Evolutionary conservation across 2,113 vertebrate genomes (phyloP), one percentile per base, ranked within the genome.

Genomic region (Grammomys dolichurus): DNA sequence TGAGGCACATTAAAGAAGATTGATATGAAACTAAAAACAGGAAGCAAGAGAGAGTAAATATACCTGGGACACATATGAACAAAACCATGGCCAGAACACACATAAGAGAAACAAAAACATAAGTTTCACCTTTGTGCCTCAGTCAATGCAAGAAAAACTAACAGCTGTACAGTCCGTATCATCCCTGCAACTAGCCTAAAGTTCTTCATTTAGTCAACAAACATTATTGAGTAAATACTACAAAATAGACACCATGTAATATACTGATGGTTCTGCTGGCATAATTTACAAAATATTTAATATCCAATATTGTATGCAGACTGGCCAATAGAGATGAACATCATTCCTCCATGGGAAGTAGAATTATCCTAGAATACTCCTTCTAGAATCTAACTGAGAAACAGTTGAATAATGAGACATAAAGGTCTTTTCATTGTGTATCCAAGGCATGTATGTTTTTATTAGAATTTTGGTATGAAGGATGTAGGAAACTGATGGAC

Each of bases 331-430:
- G 88, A 89, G 88, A 93, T 88, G 56, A 88, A 88, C 24, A 17
- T 11, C 28, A 89, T 36, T 33, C 13, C 24, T 77, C 81, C 28
- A 69, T 5, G 63, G 1, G 36, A 17, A 63, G 6, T 51, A 77
- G 4, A 33, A 0, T 43, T 89, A 81, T 72, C 46, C 36, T 65
- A 31, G 10, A 78, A 69, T 31, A n/a, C 8, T 24, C 28, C 65
- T 69, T 92, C 51, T 89, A 82, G 85, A 75, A 63, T 77, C 73
- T 92, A 54, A 82, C 40, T 10, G 54, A 63, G 22, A 85, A 88
- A 90, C 0, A 40, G 24, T 85, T 96, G 69, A 86, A 67, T 70
- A 77, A 33, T 72, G 26, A 93, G 33, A 4, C 13, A 81, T 72
- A 82, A 73, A 65, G 0, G 4, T 63, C 28, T 46, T 75, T 85